Conservation (phyloP, 2,888 invertebrate species). For the Rhagium mordax region DNA sequence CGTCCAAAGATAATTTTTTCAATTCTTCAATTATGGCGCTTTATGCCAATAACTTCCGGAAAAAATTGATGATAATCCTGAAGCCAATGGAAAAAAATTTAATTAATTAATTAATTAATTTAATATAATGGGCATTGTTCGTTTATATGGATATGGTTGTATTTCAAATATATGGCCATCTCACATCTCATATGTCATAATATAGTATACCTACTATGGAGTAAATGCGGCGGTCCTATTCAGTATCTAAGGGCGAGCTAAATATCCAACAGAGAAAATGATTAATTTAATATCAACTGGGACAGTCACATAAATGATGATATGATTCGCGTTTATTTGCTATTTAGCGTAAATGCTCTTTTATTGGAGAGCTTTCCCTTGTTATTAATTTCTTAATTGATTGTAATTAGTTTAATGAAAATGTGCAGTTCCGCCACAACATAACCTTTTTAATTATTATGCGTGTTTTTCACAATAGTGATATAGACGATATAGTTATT, state of each 20-base stretch:
- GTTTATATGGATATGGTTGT: too few species aligned
- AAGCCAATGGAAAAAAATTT: too few species aligned
- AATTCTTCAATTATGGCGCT: too few species aligned
- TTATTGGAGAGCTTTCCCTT: constrained; percentile 7
- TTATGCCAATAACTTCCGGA: too few species aligned
- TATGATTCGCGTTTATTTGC: not conserved
- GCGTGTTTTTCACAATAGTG: not conserved
- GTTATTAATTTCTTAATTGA: constrained; percentile 5
- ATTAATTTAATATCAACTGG: not conserved
- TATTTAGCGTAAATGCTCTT: not conserved
- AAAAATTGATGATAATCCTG: too few species aligned
- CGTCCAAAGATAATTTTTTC: too few species aligned
- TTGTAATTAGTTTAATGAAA: constrained; percentile 17
- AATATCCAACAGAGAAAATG: not conserved
- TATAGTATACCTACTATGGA: too few species aligned
- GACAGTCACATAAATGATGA: not conserved
- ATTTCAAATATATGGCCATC: too few species aligned
- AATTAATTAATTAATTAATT: too few species aligned
- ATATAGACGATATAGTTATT: not conserved
- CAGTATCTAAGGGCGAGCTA: not conserved
- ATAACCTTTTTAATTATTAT: constrained; percentile 2
- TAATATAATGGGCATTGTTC: too few species aligned
- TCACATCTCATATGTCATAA: too few species aligned
- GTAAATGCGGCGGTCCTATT: too few species aligned
- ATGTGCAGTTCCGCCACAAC: not conserved